Conservation (phyloP, 2,888 invertebrate genomes). For the Brachyptera putata region DNA sequence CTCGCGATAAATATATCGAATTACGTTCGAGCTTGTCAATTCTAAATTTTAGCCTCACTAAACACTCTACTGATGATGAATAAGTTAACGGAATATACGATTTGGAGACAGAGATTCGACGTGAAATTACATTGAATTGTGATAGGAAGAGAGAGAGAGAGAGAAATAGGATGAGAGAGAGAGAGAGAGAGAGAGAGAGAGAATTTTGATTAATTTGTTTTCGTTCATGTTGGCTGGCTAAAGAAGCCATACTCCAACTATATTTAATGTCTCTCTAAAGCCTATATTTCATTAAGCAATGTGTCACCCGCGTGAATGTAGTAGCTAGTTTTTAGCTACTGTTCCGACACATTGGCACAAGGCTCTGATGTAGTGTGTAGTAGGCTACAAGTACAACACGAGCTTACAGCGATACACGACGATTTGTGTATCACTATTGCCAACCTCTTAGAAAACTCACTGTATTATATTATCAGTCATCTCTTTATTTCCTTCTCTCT, state of each 20-base stretch:
- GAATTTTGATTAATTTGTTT: constrained; percentile 33
- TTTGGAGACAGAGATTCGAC: constrained; percentile 1
- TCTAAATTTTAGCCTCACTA: constrained; percentile 21
- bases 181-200: constrained; percentile 19
- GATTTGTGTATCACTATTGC: constrained; percentile 8
- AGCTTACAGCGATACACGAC: constrained; percentile 9
- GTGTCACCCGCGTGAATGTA: constrained; percentile 22
- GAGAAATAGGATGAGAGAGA: constrained; percentile 18
- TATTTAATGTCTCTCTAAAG: constrained; percentile 23
- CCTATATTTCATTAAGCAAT: constrained; percentile 28
- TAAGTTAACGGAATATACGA: not conserved
- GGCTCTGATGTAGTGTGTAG: constrained; percentile 9
- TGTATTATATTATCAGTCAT: too few relatives aligned
- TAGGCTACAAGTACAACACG: too few relatives aligned
- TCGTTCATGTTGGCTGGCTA: constrained; percentile 30
- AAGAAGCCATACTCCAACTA: constrained; percentile 25
- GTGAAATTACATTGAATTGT: constrained; percentile 22
- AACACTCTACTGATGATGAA: constrained; percentile 13
- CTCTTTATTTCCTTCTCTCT: too few relatives aligned
- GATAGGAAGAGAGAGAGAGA: constrained; percentile 18
- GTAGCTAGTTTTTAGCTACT: constrained; percentile 17
- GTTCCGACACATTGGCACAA: constrained; percentile 20
- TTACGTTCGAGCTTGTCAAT: constrained; percentile 24
- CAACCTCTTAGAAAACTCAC: not conserved
- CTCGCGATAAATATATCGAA: constrained; percentile 18